A percentile compares a stretch with the other conserved stretches of the same genome.
These are phyloP conservation scores for Rhimphoctona megacephalus DNA, from an alignment of 2,888 invertebrate species.

Conservation along the genomic window DNA sequence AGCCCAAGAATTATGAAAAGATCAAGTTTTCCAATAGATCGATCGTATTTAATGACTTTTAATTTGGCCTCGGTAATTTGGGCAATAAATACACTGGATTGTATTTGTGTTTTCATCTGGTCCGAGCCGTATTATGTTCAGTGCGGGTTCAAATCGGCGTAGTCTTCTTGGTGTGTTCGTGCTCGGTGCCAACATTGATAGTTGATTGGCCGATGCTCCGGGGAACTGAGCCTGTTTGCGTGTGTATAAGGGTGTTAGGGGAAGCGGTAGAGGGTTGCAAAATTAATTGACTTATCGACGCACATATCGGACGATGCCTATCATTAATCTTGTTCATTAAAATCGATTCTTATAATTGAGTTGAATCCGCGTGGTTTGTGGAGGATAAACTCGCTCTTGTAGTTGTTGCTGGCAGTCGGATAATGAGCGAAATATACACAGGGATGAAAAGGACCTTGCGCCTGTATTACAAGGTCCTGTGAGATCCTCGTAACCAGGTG, in stretches of 20 bases:
- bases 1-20: background rate
- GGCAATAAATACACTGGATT: conserved; percentile 23
- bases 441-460: background rate
- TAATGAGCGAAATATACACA: conserved; percentile 21
- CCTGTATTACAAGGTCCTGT: background rate
- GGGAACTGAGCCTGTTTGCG: background rate
- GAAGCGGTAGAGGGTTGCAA: background rate
- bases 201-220: conserved; percentile 33
- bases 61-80: background rate
- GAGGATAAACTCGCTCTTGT: conserved; percentile 16
- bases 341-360: conserved; percentile 56
- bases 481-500: conserved; percentile 10
- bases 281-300: conserved; percentile 43
- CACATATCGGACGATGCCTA: conserved; percentile 11
- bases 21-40: conserved; percentile 16
- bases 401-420: conserved; percentile 28
- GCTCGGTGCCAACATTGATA: conserved; percentile 5
- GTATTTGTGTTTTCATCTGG: conserved; percentile 21
- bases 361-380: conserved; percentile 43
- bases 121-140: conserved; percentile 8
- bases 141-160: conserved; percentile 32
- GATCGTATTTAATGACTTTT: conserved; percentile 24
- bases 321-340: conserved; percentile 42
- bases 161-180: background rate
- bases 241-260: background rate